A percentile compares a stretch with the other conserved stretches of the same genome.
phyloP scores from a whole-genome alignment of 2,797 vertebrate species.

The Staurois parvus region DNA sequence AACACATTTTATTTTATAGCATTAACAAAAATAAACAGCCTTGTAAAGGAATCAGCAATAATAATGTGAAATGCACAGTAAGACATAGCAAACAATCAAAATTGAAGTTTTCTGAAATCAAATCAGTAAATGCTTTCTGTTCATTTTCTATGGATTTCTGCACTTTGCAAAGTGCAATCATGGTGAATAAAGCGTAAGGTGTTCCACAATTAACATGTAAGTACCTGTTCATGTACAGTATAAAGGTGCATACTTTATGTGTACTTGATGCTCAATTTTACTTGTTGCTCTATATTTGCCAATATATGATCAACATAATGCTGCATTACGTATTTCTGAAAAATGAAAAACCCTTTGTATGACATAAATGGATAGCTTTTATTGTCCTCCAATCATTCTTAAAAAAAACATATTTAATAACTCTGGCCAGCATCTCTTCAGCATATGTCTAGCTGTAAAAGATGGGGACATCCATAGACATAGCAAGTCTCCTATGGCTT shows the following conservation, averaged over 20 bases:
- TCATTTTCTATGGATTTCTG: neutral
- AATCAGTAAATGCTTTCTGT: too few relatives aligned
- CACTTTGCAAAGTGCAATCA: too few relatives aligned
- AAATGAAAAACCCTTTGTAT: too few relatives aligned
- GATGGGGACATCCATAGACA: neutral
- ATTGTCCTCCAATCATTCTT: neutral
- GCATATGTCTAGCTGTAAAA: too few relatives aligned
- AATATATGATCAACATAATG: neutral
- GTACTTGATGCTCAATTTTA: neutral
- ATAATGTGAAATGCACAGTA: neutral
- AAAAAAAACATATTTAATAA: neutral
- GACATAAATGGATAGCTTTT: too few relatives aligned
- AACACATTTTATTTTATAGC: too few relatives aligned
- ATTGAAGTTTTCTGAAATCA: neutral
- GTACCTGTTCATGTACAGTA: neutral
- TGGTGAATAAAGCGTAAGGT: too few relatives aligned
- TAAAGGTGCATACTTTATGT: neutral
- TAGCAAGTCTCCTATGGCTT: too few relatives aligned
- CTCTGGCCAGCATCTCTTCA: neutral
- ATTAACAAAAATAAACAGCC: too few relatives aligned
- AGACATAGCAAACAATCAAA: neutral
- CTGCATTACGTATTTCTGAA: too few relatives aligned
- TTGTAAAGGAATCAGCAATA: too few relatives aligned
- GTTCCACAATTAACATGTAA: too few relatives aligned
- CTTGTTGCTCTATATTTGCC: neutral